phyloP scores from a whole-genome alignment of 2,797 vertebrate genomes.

The Crypturellus tataupa region DNA sequence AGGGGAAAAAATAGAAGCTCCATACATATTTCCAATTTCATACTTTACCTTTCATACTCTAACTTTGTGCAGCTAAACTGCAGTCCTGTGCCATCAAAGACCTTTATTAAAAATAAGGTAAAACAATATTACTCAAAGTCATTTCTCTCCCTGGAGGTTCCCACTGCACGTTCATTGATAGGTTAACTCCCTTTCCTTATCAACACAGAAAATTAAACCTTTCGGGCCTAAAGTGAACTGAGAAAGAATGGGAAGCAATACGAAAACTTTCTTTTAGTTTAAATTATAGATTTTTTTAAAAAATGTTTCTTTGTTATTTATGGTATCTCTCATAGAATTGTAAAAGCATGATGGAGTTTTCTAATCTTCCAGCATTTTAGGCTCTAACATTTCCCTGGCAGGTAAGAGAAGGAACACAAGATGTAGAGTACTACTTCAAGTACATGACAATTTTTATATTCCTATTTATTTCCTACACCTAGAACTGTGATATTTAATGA shows the following conservation, averaged over 20 bases:
- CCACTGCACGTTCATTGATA: neutral
- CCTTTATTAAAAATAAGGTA: conserved; percentile 19
- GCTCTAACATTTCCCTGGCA: neutral
- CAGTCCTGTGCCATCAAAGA: neutral
- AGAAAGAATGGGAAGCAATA: neutral
- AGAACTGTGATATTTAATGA: neutral
- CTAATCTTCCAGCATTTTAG: neutral
- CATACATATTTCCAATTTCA: neutral
- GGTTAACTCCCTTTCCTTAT: neutral
- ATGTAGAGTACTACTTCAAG: neutral
- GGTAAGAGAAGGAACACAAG: neutral
- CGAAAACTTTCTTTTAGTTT: neutral
- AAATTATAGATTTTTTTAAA: neutral
- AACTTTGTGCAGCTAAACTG: neutral
- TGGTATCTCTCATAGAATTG: neutral
- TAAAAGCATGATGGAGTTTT: neutral
- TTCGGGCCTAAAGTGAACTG: conserved; percentile 21
- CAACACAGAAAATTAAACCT: conserved; percentile 49
- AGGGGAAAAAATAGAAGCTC: neutral
- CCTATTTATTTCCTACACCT: neutral
- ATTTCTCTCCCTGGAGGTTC: conserved; percentile 16
- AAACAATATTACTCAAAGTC: neutral
- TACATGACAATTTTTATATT: neutral
- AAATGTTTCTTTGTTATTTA: neutral
- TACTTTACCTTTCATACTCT: neutral